phyloP scores from a whole-genome alignment of 2,888 invertebrate genomes.

The Meteorus colon region DNA sequence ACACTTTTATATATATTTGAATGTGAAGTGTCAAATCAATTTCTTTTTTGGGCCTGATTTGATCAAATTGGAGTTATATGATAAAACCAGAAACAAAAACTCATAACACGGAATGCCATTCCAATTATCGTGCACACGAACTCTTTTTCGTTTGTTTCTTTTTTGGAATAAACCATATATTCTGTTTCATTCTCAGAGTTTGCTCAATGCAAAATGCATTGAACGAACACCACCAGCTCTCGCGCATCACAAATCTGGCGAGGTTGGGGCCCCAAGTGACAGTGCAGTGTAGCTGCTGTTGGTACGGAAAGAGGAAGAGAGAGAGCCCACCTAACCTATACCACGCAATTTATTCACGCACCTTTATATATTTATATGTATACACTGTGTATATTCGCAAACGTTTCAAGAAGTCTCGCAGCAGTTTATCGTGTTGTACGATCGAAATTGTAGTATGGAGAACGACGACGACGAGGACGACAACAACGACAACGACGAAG shows the following conservation, averaged over 20 bases:
- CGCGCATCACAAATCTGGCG: constrained; percentile 35
- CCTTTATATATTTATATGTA: constrained; percentile 30
- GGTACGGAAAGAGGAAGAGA: constrained; percentile 33
- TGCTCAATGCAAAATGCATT: constrained; percentile 10
- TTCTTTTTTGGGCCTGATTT: not conserved
- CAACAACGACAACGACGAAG: not conserved
- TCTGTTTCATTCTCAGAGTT: not conserved
- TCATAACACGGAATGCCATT: constrained; percentile 70
- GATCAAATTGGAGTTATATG: not conserved
- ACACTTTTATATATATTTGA: too few species aligned
- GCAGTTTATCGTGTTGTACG: constrained; percentile 30
- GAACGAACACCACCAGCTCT: constrained; percentile 34
- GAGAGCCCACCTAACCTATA: constrained; percentile 36
- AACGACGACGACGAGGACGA: not conserved
- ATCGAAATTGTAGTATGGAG: constrained; percentile 26
- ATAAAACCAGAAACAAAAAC: constrained; percentile 51
- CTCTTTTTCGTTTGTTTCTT: not conserved
- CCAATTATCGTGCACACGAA: constrained; percentile 63
- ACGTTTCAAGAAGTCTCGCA: constrained; percentile 14
- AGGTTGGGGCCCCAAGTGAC: constrained; percentile 13
- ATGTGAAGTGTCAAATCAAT: too few species aligned
- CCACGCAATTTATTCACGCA: constrained; percentile 29
- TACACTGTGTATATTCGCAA: constrained; percentile 19
- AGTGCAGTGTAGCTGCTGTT: constrained; percentile 3
- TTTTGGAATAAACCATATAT: not conserved